Base-by-base conservation (phyloP, 2,113 vertebrate genomes). In the Condylura cristata region DNA sequence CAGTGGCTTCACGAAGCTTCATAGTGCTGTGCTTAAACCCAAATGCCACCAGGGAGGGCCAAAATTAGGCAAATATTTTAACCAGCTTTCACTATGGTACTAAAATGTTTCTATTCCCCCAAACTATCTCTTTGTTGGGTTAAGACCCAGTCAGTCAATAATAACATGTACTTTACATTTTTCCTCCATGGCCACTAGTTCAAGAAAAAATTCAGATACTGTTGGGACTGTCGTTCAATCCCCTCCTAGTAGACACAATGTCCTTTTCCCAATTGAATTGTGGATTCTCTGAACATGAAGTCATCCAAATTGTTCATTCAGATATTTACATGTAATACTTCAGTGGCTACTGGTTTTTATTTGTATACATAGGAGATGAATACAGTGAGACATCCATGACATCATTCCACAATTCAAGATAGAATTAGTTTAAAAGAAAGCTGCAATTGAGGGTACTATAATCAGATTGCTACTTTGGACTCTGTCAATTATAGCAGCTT, bases 391-490 rank as follows among this genome's bases (percentile, higher is more conserved):
- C n/a, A 75, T n/a, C 12, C 12, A 95, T 96, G 63, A 97, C 74
- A 86, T 96, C 95, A 96, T 92, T 92, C 75, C 16, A 46, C 24
- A 95, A 65, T 89, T 81, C 95, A 93, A 78, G 95, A 85, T 51
- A 84, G 86, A 96, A 97, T 96, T 97, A 95, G 90, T 96, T 97
- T 96, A 92, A 93, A 71, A 70, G 70, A 93, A 96, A 76, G 34
- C 92, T 75, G 72, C 88, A 95, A n/a, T 32, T 81, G 74, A 74
- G 22, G 93, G 13, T 58, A 46, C 53, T 72, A 20, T 97, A 97
- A 97, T 97, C 96, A 95, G 11, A 95, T 95, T 97, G 48, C 65
- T 94, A 53, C 89, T 95, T 91, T 96, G 96, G 95, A 95, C 86
- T 90, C 41, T 95, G 90, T 96, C 96, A 97, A 97, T 97, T 97